A percentile compares a stretch with the other conserved stretches of the same genome.
phyloP scores from a whole-genome alignment of 1,140 invertebrate species.

The Acyrthosiphon pisum region DNA sequence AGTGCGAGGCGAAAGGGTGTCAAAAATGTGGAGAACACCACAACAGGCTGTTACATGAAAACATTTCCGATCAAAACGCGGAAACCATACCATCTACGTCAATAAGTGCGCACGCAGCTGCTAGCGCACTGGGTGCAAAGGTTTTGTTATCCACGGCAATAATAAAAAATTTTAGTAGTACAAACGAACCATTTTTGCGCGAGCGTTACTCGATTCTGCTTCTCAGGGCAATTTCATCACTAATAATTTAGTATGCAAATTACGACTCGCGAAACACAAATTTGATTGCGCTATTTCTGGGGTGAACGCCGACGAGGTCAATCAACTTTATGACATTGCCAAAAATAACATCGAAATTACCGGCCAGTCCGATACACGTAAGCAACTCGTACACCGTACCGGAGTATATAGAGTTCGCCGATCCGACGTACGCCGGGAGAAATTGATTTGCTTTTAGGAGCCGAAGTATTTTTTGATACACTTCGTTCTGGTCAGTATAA shows the following conservation, averaged over 20 bases:
- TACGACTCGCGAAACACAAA: neutral
- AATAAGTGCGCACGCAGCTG: neutral
- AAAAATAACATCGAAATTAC: neutral
- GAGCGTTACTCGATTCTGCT: neutral
- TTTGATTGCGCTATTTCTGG: neutral
- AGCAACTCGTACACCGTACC: neutral
- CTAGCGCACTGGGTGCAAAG: neutral
- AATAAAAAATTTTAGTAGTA: neutral
- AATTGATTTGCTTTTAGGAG: neutral
- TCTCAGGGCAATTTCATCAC: neutral
- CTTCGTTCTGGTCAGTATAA: neutral
- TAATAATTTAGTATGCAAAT: neutral
- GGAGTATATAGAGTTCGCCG: neutral
- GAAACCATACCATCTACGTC: neutral
- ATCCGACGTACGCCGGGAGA: neutral
- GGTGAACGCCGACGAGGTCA: neutral
- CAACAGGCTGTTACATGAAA: neutral
- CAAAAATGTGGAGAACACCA: neutral
- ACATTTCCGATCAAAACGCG: neutral
- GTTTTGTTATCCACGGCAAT: slow-evolving; percentile 17
- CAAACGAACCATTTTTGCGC: neutral
- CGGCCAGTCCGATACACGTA: neutral
- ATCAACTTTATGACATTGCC: neutral
- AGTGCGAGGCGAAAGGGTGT: neutral
- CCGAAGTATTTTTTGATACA: neutral